Evolutionary conservation across 2,888 invertebrate genomes (phyloP), one percentile per base, ranked within the genome.

Genomic region (Standfussiana lucernea): DNA sequence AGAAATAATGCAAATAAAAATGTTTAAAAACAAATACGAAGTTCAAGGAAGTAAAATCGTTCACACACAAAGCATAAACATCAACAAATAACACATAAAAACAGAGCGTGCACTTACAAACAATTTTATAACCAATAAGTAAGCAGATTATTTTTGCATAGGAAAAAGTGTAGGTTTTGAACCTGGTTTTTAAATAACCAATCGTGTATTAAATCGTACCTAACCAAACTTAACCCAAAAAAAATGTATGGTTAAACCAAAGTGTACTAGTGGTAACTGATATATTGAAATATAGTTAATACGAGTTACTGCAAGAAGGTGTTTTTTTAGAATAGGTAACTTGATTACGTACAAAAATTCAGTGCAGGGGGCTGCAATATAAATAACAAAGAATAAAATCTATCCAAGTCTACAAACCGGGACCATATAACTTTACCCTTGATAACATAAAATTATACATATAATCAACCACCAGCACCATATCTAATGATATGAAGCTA

Each of bases 291-390:
- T 50, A 24, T 13, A 3, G 24, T 24, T 65, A 65, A 18, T 65
- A 18, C 5, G 18, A 1, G 32, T 45, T 37, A 59, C 18, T 18
- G 18, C n/a, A 21, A 24, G 59, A 56, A 56, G 15, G 18, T 21
- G 6, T 7, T 32, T 28, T n/a, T 24, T 32, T 21, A 66, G 28
- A 56, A 59, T 28, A 56, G 15, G 28, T 68, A 40, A 40, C 24
- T 67, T 50, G 10, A n/a, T 61, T 72, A 80, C 80, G 45, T 72
- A 81, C 65, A 69, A 69, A 40, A 47, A 53, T 3, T 53, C 32
- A 53, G n/a, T 77, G 56, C 42, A 68, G 71, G n/a, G 28, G 24
- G 35, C 80, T 80, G 64, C 18, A 72, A 81, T 4, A 53, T 40
- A 80, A 77, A 65, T 28, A 2, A 77, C 21, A n/a, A 50, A 56